These are phyloP conservation scores for Drosophila neonasuta DNA, from an alignment of 2,888 invertebrate species.

Conservation along the genomic window DNA sequence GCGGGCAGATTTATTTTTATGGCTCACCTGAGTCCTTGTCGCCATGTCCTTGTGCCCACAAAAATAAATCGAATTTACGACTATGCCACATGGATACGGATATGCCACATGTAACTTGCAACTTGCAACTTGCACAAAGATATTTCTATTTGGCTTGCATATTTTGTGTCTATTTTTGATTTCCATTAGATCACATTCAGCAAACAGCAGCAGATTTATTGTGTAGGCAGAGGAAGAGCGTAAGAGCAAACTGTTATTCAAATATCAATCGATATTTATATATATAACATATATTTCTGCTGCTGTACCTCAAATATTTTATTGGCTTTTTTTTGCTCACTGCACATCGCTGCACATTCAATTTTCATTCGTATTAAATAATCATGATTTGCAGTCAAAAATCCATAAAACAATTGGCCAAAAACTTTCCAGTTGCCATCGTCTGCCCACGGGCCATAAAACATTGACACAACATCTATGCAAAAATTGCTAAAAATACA, in stretches of 20 bases:
- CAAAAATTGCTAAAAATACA: conserved; percentile 5
- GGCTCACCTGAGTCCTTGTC: conserved; percentile 56
- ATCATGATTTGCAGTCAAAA: conserved; percentile 42
- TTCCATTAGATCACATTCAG: conserved; percentile 22
- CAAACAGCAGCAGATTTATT: background rate
- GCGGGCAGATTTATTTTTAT: conserved; percentile 73
- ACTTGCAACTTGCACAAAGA: conserved; percentile 17
- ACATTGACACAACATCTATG: conserved; percentile 35
- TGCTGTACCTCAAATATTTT: conserved; percentile 1
- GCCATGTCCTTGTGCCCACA: conserved; percentile 29
- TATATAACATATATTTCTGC: no score
- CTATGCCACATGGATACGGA: conserved; percentile 5
- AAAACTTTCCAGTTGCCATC: conserved; percentile 18
- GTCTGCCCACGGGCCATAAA: conserved; percentile 42
- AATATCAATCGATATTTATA: conserved; percentile 15
- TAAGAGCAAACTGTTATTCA: conserved; percentile 12
- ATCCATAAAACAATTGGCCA: conserved; percentile 46
- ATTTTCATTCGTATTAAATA: conserved; percentile 50
- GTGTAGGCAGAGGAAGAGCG: background rate
- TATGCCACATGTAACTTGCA: background rate
- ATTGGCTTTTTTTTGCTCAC: background rate
- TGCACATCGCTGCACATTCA: conserved; percentile 19
- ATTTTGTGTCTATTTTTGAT: conserved; percentile 20
- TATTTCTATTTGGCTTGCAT: conserved; percentile 19
- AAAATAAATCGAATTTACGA: conserved; percentile 39